Evolutionary conservation across 1,140 invertebrate species (phyloP).

Genomic region (Hermetia illucens): DNA sequence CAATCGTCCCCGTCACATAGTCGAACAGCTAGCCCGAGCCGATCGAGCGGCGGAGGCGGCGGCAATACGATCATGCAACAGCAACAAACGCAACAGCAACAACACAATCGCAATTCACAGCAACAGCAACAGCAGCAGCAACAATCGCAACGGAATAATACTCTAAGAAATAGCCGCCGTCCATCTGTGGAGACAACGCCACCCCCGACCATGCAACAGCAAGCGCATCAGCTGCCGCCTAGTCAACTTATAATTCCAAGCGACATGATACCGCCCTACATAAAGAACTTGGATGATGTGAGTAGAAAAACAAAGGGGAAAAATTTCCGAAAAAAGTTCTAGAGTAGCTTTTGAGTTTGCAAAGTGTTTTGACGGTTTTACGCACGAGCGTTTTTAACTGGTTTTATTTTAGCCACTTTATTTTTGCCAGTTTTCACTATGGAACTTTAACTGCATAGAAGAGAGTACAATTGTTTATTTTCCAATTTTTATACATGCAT

Average conservation of each 20-base stretch:
- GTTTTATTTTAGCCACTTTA: no score
- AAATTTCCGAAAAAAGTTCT: no score
- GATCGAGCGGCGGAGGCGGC: constrained; percentile 27
- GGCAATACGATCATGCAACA: constrained; percentile 30
- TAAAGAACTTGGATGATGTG: constrained; percentile 20
- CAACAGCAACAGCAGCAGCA: constrained; percentile 17
- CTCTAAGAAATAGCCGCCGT: constrained; percentile 21
- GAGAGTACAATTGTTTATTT: no score
- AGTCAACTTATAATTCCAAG: constrained; percentile 6
- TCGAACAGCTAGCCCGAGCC: constrained; percentile 40
- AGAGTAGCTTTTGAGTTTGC: no score
- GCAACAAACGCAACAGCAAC: constrained; percentile 17
- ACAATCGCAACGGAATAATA: constrained; percentile 13
- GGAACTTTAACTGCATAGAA: no score
- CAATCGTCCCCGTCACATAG: constrained; percentile 39
- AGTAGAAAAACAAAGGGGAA: no score
- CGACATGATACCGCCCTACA: constrained; percentile 13
- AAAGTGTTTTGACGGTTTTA: no score
- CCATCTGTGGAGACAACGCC: constrained; percentile 35
- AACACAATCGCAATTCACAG: constrained; percentile 9
- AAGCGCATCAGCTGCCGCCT: constrained; percentile 10
- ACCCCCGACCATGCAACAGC: constrained; percentile 16
- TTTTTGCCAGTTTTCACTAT: no score
- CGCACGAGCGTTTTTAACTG: no score
- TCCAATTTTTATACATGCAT: no score